phyloP scores from a whole-genome alignment of 1,140 invertebrate genomes.

The Teleopsis dalmanni region DNA sequence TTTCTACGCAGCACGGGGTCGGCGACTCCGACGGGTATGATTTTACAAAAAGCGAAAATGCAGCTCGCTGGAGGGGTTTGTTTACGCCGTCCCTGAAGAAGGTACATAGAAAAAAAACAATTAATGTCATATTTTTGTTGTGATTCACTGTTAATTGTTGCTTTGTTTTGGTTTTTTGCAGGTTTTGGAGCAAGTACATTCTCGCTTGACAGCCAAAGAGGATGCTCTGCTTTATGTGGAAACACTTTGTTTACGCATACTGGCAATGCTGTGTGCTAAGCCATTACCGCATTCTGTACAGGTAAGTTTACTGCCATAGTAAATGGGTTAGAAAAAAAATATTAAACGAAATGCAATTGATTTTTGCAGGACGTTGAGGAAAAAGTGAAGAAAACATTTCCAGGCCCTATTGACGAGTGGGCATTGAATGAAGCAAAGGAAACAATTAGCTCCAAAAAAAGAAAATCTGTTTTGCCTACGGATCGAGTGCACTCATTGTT shows the following conservation, averaged over 20 bases:
- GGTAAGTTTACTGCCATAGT: constrained; percentile 29
- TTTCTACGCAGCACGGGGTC: constrained; percentile 20
- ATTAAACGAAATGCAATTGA: constrained; percentile 4
- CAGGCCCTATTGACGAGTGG: constrained; percentile 88
- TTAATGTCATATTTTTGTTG: constrained; percentile 7
- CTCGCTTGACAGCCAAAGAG: constrained; percentile 73
- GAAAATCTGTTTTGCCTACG: constrained; percentile 74
- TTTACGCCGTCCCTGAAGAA: constrained; percentile 72
- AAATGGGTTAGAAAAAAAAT: not conserved
- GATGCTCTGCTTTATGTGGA: constrained; percentile 92
- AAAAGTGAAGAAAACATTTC: constrained; percentile 82
- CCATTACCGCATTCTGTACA: constrained; percentile 71
- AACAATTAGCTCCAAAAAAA: constrained; percentile 75
- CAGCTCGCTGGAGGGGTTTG: constrained; percentile 80
- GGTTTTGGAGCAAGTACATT: constrained; percentile 88
- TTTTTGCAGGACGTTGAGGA: constrained; percentile 77
- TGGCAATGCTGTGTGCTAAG: constrained; percentile 79
- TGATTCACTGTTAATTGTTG: not conserved
- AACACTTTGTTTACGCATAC: constrained; percentile 76
- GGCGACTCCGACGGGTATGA: constrained; percentile 56
- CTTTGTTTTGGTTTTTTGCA: constrained; percentile 33
- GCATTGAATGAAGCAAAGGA: constrained; percentile 81
- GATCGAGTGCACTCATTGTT: constrained; percentile 86
- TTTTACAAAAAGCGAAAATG: constrained; percentile 81
- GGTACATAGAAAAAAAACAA: constrained; percentile 45